These are phyloP conservation scores for Hippoglossus stenolepis DNA, from an alignment of 2,113 vertebrate species.

Conservation along the genomic window DNA sequence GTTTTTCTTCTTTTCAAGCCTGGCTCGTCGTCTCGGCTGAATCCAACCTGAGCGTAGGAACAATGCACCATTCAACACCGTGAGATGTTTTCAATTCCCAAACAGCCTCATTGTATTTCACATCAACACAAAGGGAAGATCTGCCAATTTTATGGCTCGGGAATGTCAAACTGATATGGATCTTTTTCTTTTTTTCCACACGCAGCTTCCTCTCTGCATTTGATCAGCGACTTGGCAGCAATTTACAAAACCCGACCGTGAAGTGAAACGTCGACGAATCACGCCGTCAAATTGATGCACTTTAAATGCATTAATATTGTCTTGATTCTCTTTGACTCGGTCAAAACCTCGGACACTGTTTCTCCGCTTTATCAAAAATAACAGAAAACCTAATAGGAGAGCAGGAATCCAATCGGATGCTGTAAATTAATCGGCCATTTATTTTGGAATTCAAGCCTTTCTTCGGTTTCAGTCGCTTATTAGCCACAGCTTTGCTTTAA, in stretches of 20 bases:
- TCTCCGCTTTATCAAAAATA: too few relatives aligned
- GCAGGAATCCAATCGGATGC: conserved; percentile 57
- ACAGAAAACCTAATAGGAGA: conserved; percentile 44
- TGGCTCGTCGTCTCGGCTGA: neutral
- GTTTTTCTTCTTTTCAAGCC: conserved; percentile 19
- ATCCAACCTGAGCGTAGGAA: conserved; percentile 30
- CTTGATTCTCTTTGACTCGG: neutral
- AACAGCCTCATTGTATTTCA: conserved; percentile 30
- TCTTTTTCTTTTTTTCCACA: conserved; percentile 2
- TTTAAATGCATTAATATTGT: neutral
- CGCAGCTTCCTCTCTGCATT: neutral
- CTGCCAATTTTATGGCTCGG: conserved; percentile 12
- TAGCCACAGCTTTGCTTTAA: conserved; percentile 57
- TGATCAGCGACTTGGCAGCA: neutral
- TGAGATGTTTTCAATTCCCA: conserved; percentile 41
- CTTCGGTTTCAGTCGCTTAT: conserved; percentile 67
- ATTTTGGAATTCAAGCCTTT: conserved; percentile 68
- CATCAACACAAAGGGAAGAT: conserved; percentile 30
- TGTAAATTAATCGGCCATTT: conserved; percentile 67
- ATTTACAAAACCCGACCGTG: neutral
- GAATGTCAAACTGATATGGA: conserved; percentile 10
- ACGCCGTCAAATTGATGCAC: neutral
- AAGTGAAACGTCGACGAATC: neutral
- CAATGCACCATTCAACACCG: conserved; percentile 38
- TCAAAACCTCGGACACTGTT: too few relatives aligned